These are phyloP conservation scores for Coecobrya sp. DNA, from an alignment of 2,888 invertebrate species.

Conservation along the genomic window DNA sequence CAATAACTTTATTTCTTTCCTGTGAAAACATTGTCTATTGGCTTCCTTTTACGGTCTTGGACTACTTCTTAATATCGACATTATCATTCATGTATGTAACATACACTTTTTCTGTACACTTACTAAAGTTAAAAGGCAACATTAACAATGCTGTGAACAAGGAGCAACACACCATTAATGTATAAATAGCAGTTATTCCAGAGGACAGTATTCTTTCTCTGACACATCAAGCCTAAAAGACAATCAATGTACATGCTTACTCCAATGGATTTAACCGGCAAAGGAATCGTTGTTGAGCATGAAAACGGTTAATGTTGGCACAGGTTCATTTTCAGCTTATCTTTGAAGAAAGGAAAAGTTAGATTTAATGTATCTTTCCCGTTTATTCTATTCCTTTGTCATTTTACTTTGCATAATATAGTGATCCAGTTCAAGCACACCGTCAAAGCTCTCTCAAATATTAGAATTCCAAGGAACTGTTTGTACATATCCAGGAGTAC, in stretches of 20 bases:
- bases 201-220: background rate
- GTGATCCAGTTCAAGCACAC: background rate
- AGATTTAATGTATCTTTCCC: constrained; percentile 40
- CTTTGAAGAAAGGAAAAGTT: constrained; percentile 9
- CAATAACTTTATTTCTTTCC: constrained; percentile 80
- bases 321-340: constrained; percentile 52
- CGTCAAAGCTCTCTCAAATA: no score
- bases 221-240: background rate
- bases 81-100: background rate
- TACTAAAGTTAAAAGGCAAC: constrained; percentile 15
- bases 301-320: constrained; percentile 43
- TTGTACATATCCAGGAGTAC: background rate
- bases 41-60: constrained; percentile 16
- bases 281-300: background rate
- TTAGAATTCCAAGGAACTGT: no score
- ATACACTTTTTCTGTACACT: background rate
- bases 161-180: background rate
- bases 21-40: constrained; percentile 58
- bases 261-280: background rate
- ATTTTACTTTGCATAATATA: constrained; percentile 32
- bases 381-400: constrained; percentile 12
- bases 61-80: constrained; percentile 1
- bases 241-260: background rate
- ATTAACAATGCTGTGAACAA: constrained; percentile 20
- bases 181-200: background rate